Base-by-base conservation (phyloP, 37 sponge, comb jelly and placozoan species). In the Petrosia ficiformis region DNA sequence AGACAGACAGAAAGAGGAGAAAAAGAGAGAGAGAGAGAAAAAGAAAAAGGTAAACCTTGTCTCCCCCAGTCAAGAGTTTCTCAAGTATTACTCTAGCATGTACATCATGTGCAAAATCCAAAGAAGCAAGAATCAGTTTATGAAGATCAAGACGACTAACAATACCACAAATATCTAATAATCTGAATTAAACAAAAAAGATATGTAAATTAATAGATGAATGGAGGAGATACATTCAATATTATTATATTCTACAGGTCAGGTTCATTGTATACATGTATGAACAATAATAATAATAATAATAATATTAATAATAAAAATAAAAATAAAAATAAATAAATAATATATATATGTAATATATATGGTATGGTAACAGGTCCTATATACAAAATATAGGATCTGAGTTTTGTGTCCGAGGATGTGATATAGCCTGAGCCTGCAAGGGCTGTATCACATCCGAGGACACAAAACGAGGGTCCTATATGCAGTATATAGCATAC, bases 61-160 rank as follows among this genome's bases (percentile, higher is more conserved):
- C 81, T 33, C 60, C 57, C 22, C 70, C 61, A 1, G 90, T 92
- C 37, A 92, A 78, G 33, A 85, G 39, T 38, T 89, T 89, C 72
- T 38, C 73, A 44, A 92, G 82, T 63, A 92, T 82, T 26, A 85
- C 86, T 25, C 90, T 42, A 2, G 76, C 75, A 54, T 71, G 38
- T 2, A 70, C 42, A 44, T 84, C 81, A 16, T 75, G 84, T 34
- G 61, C 78, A 70, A 73, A 92, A 68, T 92, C 93, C 52, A 92
- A 42, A 1, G 79, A 56, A 4, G 90, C 59, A 21, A 92, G 19
- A 21, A 92, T 68, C 14, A 92, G 86, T 25, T 88, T 83, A 68
- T 80, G 77, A 57, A 91, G 68, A 70, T 91, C 92, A 0, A 21
- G 34, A 4, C 92, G 29, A 44, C 77, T 72, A 25, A 68, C 75